Conservation (phyloP, 1,140 invertebrate species). For the Atta cephalotes region DNA sequence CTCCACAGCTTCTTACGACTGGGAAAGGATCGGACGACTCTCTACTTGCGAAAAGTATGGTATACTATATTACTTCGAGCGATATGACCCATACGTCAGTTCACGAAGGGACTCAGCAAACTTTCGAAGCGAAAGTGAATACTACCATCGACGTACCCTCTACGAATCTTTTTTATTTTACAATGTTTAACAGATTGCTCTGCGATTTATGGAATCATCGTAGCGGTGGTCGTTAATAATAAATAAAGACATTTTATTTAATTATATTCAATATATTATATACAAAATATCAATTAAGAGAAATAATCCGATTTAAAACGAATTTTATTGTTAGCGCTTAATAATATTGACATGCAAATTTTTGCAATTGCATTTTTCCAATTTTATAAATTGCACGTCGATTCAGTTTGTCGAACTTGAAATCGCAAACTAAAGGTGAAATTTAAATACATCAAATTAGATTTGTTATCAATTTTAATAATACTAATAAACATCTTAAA, state of each 20-base stretch:
- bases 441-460: too few relatives aligned
- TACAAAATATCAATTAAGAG: too few relatives aligned
- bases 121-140: slow-evolving; percentile 39
- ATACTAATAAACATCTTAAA: too few relatives aligned
- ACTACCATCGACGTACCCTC: neutral
- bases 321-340: too few relatives aligned
- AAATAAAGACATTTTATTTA: neutral
- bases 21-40: slow-evolving; percentile 13
- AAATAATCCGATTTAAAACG: too few relatives aligned
- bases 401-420: too few relatives aligned
- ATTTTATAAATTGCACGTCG: too few relatives aligned
- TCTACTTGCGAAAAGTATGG: slow-evolving; percentile 41
- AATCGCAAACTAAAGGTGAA: too few relatives aligned
- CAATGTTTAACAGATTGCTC: neutral
- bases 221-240: neutral
- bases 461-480: too few relatives aligned
- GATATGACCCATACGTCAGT: slow-evolving; percentile 39
- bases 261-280: neutral
- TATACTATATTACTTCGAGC: slow-evolving; percentile 50
- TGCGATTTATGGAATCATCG: neutral
- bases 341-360: too few relatives aligned
- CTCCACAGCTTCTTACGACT: slow-evolving; percentile 50
- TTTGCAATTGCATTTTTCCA: too few relatives aligned
- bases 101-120: slow-evolving; percentile 26
- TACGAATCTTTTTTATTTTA: neutral